A percentile compares a stretch with the other conserved stretches of the same genome.
Evolutionary conservation across 1,140 invertebrate genomes (phyloP).

Genomic region (Drosophila arawakana): DNA sequence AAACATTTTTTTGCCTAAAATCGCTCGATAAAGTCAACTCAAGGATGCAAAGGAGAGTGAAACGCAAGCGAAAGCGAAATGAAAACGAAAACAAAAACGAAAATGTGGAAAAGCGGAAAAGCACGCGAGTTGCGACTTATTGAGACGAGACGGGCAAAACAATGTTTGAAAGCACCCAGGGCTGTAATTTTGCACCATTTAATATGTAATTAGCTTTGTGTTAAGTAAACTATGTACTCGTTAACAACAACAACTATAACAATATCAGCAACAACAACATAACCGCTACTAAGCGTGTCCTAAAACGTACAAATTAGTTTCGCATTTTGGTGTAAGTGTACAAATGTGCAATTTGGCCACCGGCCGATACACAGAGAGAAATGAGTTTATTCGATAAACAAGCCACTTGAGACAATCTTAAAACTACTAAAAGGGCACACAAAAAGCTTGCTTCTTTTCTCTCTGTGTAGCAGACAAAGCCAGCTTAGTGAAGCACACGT

Average conservation of each 20-base stretch:
- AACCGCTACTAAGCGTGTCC: conserved; percentile 59
- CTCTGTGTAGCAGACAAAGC: no score
- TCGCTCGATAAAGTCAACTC: conserved; percentile 74
- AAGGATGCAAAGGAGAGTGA: conserved; percentile 38
- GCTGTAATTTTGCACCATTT: conserved; percentile 84
- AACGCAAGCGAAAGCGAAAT: conserved; percentile 3
- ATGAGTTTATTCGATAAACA: no score
- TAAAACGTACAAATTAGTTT: conserved; percentile 73
- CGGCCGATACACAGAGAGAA: neutral
- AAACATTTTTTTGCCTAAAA: conserved; percentile 82
- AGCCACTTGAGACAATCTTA: no score
- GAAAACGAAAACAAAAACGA: conserved; percentile 4
- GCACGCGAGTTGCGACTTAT: conserved; percentile 53
- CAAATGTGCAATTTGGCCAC: conserved; percentile 28
- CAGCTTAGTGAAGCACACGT: neutral
- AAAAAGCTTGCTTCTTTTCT: no score
- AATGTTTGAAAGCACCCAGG: conserved; percentile 83
- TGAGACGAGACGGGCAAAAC: conserved; percentile 80
- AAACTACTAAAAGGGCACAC: no score
- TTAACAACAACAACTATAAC: conserved; percentile 56
- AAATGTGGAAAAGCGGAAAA: conserved; percentile 1
- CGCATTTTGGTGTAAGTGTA: conserved; percentile 66
- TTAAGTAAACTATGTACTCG: conserved; percentile 78
- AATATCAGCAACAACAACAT: conserved; percentile 24
- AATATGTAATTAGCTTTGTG: conserved; percentile 84